A percentile compares a stretch with the other conserved stretches of the same genome.
Evolutionary conservation across 1,140 invertebrate genomes (phyloP).

Genomic region (Drosophila biarmipes): DNA sequence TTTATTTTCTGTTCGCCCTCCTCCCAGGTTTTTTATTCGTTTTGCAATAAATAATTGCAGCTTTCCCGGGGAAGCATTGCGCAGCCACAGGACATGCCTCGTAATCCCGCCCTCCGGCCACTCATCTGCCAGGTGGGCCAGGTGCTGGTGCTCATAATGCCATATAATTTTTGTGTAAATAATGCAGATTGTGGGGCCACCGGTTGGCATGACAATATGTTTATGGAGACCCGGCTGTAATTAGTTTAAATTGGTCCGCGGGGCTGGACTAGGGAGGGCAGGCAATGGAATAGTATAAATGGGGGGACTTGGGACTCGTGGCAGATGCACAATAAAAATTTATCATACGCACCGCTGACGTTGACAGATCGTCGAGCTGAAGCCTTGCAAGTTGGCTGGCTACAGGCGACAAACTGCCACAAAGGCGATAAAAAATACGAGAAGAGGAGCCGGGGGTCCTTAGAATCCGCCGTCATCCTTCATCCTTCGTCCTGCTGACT

Average conservation of each 20-base stretch:
- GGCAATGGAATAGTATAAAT: background rate
- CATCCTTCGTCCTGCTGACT: background rate
- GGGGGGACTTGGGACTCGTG: constrained; percentile 8
- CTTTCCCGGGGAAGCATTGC: background rate
- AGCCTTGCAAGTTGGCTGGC: constrained; percentile 31
- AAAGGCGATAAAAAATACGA: constrained; percentile 18
- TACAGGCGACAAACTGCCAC: constrained; percentile 44
- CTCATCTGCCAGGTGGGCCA: background rate
- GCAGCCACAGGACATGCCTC: constrained; percentile 14
- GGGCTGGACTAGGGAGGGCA: background rate
- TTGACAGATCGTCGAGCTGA: constrained; percentile 74
- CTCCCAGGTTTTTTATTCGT: background rate
- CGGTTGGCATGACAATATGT: constrained; percentile 26
- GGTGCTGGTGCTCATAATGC: constrained; percentile 24
- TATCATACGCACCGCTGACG: constrained; percentile 81
- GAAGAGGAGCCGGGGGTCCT: background rate
- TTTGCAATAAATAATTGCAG: constrained; percentile 17
- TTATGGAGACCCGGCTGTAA: constrained; percentile 15
- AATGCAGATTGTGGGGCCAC: constrained; percentile 38
- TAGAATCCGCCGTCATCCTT: constrained; percentile 14
- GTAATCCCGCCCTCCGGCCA: constrained; percentile 12
- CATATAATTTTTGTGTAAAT: constrained; percentile 49
- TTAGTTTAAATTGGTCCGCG: constrained; percentile 40
- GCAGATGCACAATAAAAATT: constrained; percentile 72
- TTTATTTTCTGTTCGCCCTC: background rate